A percentile compares a stretch with the other conserved stretches of the same genome.
These are phyloP conservation scores for Metellina segmentata DNA, from an alignment of 2,888 invertebrate genomes.

Conservation along the genomic window DNA sequence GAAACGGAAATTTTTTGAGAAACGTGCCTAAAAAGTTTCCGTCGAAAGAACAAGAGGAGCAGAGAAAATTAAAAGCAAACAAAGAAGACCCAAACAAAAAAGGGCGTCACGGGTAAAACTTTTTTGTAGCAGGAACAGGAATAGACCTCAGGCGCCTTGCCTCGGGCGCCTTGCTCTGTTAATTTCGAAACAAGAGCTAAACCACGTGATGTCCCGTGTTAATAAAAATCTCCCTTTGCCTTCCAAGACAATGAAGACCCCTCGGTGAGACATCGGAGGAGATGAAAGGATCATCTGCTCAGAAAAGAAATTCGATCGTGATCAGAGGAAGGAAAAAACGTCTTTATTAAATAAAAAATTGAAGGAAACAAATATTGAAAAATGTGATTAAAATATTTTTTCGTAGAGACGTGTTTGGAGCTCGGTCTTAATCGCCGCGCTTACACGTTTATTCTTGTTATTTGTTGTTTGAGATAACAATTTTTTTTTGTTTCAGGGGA, in stretches of 20 bases:
- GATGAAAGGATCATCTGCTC: slow-evolving; percentile 58
- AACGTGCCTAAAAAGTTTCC: slow-evolving; percentile 21
- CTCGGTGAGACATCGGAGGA: slow-evolving; percentile 47
- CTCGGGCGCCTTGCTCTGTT: slow-evolving; percentile 67
- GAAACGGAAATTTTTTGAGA: slow-evolving; percentile 59
- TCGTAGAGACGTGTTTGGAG: slow-evolving; percentile 40
- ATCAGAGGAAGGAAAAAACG: slow-evolving; percentile 10
- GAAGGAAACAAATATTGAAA: slow-evolving; percentile 64
- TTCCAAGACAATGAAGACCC: slow-evolving; percentile 63
- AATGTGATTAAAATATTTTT: slow-evolving; percentile 68
- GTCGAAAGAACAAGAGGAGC: slow-evolving; percentile 46
- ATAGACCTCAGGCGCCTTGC: slow-evolving; percentile 46
- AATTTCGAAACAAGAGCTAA: slow-evolving; percentile 73
- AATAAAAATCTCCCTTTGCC: slow-evolving; percentile 67
- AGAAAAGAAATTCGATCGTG: slow-evolving; percentile 69
- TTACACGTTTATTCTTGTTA: background rate
- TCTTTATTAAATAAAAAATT: slow-evolving; percentile 59
- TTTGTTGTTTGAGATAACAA: background rate
- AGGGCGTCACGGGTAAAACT: slow-evolving; percentile 18
- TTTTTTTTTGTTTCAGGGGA: background rate
- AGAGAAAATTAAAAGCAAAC: slow-evolving; percentile 22
- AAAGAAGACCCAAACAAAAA: slow-evolving; percentile 32
- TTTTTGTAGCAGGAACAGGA: slow-evolving; percentile 30
- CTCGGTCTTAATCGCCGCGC: background rate
- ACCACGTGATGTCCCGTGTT: slow-evolving; percentile 72